A percentile compares a stretch with the other conserved stretches of the same genome.
These are phyloP conservation scores for Euborellia annulipes DNA, from an alignment of 1,140 invertebrate genomes.

Conservation along the genomic window DNA sequence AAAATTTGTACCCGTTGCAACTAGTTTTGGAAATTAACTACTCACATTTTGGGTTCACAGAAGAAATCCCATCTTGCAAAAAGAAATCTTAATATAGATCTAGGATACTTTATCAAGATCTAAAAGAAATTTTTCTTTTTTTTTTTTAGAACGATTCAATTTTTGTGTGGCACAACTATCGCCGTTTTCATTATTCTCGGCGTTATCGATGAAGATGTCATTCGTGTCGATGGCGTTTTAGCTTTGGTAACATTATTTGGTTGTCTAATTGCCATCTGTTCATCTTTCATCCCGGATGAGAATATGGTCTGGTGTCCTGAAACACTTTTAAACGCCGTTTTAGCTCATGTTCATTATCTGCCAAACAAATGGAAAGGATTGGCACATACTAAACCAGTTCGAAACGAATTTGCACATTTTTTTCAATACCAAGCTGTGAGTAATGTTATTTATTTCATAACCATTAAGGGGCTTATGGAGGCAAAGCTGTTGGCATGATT, in stretches of 20 bases:
- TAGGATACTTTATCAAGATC: neutral
- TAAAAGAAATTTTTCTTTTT: constrained; percentile 14
- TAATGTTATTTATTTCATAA: too few species aligned
- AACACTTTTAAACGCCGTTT: constrained; percentile 68
- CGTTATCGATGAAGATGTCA: constrained; percentile 84
- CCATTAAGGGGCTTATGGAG: too few species aligned
- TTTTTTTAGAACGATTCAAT: constrained; percentile 53
- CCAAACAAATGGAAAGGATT: constrained; percentile 80
- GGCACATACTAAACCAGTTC: constrained; percentile 74
- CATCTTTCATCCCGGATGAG: constrained; percentile 54
- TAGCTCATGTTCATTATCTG: constrained; percentile 91
- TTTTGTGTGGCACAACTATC: constrained; percentile 70
- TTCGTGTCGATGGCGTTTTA: constrained; percentile 83
- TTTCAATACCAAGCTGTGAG: constrained; percentile 80
- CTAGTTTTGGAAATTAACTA: too few species aligned
- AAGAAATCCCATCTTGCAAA: neutral
- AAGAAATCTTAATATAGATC: constrained; percentile 1
- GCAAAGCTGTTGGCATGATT: too few species aligned
- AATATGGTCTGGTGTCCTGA: constrained; percentile 79
- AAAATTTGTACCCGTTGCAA: too few species aligned
- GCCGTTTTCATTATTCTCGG: constrained; percentile 69
- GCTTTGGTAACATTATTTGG: constrained; percentile 68
- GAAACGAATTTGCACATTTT: constrained; percentile 76
- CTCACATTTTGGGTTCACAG: too few species aligned
- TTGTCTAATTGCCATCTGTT: constrained; percentile 48